Base-by-base conservation (phyloP, 2,113 vertebrate genomes). In the Callaeas wilsoni region DNA sequence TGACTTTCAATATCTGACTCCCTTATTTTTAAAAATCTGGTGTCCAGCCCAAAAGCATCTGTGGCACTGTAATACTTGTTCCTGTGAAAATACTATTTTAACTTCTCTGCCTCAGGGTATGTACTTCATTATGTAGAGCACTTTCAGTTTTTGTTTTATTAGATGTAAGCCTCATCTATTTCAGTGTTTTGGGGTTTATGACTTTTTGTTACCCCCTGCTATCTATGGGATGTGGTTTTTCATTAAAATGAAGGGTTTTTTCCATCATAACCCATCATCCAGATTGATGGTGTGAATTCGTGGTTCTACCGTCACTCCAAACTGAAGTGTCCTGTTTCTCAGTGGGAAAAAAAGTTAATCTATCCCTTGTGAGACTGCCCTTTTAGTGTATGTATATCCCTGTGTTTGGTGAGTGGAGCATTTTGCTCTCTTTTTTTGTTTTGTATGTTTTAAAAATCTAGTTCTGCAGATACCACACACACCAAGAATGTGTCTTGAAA, bases 171-270 rank as follows among this genome's bases (percentile, higher is more conserved):
- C n/a, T 75, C 23, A 44, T 63, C 47, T 57, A 5, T 74, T 93
- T 63, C 49, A 57, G 2, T 44, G 2, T 19, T 74, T 41, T 53
- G 11, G 7, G 1, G 8, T 64, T 83, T 25, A 19, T 15, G n/a
- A 32, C 21, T 55, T 85, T 87, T 56, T 67, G 9, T 39, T 62
- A 16, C 5, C 9, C 13, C 11, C 35, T 63, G 16, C 19, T 75
- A 29, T 49, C 67, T 69, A 37, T 10, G 0, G 1, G 42, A 33
- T 49, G 1, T 41, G 8, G 0, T 2, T 63, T 62, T 82, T 71
- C 78, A 16, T 85, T 89, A 69, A 88, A 87, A 56, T n/a, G 47
- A 65, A 25, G 12, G 7, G 0, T n/a, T 87, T 89, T 50, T 87
- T 71, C 56, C 17, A 32, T 67, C 30, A 6, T 56, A 77, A 50